Evolutionary conservation across 2,888 invertebrate genomes (phyloP), one percentile per base, ranked within the genome.

Genomic region (Drosophila greeni): DNA sequence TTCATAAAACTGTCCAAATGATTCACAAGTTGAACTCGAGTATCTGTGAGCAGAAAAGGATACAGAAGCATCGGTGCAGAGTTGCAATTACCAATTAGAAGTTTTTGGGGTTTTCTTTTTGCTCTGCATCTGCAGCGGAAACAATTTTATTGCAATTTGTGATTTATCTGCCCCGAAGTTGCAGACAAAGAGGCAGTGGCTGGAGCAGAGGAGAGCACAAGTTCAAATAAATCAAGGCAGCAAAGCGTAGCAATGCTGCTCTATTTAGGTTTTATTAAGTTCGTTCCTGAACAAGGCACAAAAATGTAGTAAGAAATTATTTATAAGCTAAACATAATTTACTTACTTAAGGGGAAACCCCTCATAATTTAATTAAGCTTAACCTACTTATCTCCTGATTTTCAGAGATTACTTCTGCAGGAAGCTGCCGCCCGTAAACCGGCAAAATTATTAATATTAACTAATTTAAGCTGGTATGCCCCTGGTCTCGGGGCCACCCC

Each of bases 11-110:
- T 81, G 68, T 72, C 65, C 55, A 59, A 68, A 81, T 81, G 74
- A 77, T 72, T 80, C 69, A 81, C 62, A 75, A 80, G 52, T 69
- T 73, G 24, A 40, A 40, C 36, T 36, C 23, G 37, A 52, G 31
- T 56, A n/a, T 56, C 56, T 16, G 9, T 8, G 31, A 31, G 8
- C 1, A 11, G n/a, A 11, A 34, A 36, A 16, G 29, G 16, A 34
- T 16, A 20, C 23, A 33, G 3, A 20, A 23, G 43, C 1, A 23
- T 12, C 36, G 18, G 24, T 67, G 54, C 64, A 62, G 69, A 70
- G 74, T 67, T 72, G 74, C 74, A 83, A 83, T 84, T 82, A 79
- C 79, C 84, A 81, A 82, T 84, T 84, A 82, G 69, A 81, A 81
- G 74, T 83, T 78, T 61, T 60, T 53, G 54, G 65, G 70, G 64